Conservation (phyloP, 2,888 invertebrate species). For the Heterodera filipjevi region DNA sequence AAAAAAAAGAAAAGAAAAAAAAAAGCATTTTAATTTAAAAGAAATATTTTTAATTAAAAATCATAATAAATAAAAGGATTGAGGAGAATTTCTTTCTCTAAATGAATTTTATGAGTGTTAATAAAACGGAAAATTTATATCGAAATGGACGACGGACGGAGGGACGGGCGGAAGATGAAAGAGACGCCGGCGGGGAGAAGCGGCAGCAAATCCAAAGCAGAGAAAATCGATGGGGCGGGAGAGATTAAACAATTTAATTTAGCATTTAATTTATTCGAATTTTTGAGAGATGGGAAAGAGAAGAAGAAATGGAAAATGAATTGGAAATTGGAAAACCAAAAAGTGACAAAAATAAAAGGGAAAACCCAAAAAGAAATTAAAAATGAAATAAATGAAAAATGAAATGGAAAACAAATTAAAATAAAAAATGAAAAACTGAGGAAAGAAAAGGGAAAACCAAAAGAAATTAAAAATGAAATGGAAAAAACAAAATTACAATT, state of each 20-base stretch:
- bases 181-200: background rate
- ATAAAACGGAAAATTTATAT: conserved; percentile 4
- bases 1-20: background rate
- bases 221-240: conserved; percentile 4
- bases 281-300: background rate
- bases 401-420: too few species aligned
- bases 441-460: too few species aligned
- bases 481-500: too few species aligned
- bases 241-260: background rate
- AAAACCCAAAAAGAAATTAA: too few species aligned
- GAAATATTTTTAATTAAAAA: background rate
- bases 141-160: background rate
- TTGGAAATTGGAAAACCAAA: too few species aligned
- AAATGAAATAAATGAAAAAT: too few species aligned
- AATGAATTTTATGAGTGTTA: conserved; percentile 1
- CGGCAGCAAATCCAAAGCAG: background rate
- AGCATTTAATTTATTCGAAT: background rate
- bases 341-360: too few species aligned
- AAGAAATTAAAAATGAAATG: too few species aligned
- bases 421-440: too few species aligned
- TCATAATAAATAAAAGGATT: background rate
- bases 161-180: background rate
- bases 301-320: background rate
- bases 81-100: background rate
- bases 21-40: background rate